A percentile compares a stretch with the other conserved stretches of the same genome.
These are phyloP conservation scores for Laspeyria flexula DNA, from an alignment of 2,888 invertebrate species.

Conservation along the genomic window DNA sequence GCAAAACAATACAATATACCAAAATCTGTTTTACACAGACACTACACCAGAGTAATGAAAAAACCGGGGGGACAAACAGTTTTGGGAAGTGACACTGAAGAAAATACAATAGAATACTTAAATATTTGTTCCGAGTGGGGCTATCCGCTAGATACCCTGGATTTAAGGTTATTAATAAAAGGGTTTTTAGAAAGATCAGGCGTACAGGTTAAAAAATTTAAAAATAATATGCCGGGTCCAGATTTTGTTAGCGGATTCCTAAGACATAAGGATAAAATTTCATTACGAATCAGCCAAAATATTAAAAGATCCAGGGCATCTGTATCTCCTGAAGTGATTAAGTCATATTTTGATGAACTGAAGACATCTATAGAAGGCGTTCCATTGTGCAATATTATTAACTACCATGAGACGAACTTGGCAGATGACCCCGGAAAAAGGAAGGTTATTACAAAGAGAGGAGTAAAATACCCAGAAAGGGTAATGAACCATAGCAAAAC, in stretches of 20 bases:
- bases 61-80: slow-evolving; percentile 27
- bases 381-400: slow-evolving; percentile 11
- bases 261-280: background rate
- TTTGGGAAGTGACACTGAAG: slow-evolving; percentile 20
- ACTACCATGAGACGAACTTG: slow-evolving; percentile 20
- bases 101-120: slow-evolving; percentile 7
- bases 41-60: slow-evolving; percentile 20
- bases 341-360: background rate
- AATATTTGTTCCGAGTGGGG: slow-evolving; percentile 18
- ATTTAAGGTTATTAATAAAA: slow-evolving; percentile 32
- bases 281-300: background rate
- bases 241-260: background rate
- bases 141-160: slow-evolving; percentile 31
- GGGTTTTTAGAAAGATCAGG: slow-evolving; percentile 31
- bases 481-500: slow-evolving; percentile 55
- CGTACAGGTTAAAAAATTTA: slow-evolving; percentile 22
- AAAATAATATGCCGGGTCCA: slow-evolving; percentile 29
- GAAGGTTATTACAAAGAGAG: slow-evolving; percentile 42
- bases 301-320: slow-evolving; percentile 6
- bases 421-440: slow-evolving; percentile 23
- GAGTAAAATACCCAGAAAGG: slow-evolving; percentile 49
- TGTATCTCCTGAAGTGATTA: background rate
- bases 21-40: slow-evolving; percentile 15
- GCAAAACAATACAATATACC: slow-evolving; percentile 11
- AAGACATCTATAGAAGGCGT: background rate